Percentiles rank a stretch among this genome's conserved stretches.
Conservation (phyloP, 2,888 invertebrate genomes). For the Pilophorus perplexus region DNA sequence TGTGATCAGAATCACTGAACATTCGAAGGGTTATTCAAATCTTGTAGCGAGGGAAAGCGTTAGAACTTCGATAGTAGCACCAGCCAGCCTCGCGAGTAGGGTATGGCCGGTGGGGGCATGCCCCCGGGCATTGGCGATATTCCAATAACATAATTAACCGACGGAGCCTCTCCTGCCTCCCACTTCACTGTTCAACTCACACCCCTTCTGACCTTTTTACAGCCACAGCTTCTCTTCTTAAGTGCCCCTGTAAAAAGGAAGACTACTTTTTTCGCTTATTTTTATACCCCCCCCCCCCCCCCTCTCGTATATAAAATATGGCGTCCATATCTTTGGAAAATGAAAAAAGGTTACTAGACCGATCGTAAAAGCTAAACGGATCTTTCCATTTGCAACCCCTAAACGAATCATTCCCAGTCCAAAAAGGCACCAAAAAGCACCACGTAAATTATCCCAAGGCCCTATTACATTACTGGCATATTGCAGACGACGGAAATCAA, state of each 20-base stretch:
- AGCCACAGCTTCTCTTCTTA: slow-evolving; percentile 27
- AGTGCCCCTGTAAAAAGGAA: slow-evolving; percentile 33
- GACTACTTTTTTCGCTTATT: slow-evolving; percentile 16
- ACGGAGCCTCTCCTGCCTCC: slow-evolving; percentile 2
- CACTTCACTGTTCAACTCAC: not conserved
- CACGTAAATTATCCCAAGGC: no score
- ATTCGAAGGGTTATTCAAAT: slow-evolving; percentile 28
- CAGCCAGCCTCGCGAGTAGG: not conserved
- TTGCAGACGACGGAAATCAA: no score
- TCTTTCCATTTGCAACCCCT: slow-evolving; percentile 11
- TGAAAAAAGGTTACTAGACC: slow-evolving; percentile 16
- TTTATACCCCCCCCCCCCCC: no score
- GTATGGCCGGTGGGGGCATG: not conserved
- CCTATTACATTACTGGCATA: no score
- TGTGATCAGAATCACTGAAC: no score
- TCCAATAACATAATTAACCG: slow-evolving; percentile 38
- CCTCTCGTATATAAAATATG: slow-evolving; percentile 19
- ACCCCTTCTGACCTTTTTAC: slow-evolving; percentile 23
- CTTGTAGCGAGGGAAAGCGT: not conserved
- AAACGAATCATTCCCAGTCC: no score
- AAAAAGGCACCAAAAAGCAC: no score
- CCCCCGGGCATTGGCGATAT: slow-evolving; percentile 29
- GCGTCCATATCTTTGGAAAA: slow-evolving; percentile 22
- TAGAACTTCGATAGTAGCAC: slow-evolving; percentile 18
- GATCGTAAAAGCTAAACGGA: slow-evolving; percentile 35